Conservation (phyloP, 2,888 invertebrate genomes). For the Agriopis marginaria region DNA sequence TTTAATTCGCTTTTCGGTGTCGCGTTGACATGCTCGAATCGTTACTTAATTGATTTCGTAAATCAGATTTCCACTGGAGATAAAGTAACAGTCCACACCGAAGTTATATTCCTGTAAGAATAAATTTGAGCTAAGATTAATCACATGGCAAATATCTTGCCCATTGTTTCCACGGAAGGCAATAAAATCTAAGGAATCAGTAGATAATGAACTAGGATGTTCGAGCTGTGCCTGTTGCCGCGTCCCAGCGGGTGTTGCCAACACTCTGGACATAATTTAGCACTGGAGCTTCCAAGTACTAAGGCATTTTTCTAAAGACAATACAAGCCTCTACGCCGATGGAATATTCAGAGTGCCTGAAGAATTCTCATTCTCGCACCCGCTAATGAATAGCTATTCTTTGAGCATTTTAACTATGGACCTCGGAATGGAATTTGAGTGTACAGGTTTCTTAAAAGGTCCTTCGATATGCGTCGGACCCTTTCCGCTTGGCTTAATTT, state of each 20-base stretch:
- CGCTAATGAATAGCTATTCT: conserved; percentile 86
- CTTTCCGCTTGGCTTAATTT: conserved; percentile 84
- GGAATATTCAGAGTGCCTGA: conserved; percentile 83
- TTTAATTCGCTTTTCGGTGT: conserved; percentile 73
- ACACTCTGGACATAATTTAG: conserved; percentile 79
- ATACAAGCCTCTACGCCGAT: conserved; percentile 77
- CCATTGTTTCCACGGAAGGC: conserved; percentile 59
- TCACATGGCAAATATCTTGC: conserved; percentile 52
- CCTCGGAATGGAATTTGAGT: conserved; percentile 82
- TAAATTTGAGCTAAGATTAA: conserved; percentile 53
- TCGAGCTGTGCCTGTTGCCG: conserved; percentile 53
- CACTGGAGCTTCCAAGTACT: conserved; percentile 63
- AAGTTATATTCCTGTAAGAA: conserved; percentile 42
- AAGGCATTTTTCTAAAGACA: conserved; percentile 84
- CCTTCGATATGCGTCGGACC: conserved; percentile 80
- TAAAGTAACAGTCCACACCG: conserved; percentile 37
- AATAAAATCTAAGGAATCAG: conserved; percentile 63
- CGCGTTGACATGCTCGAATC: conserved; percentile 67
- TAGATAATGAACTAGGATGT: conserved; percentile 77
- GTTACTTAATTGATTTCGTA: conserved; percentile 55
- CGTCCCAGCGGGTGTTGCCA: conserved; percentile 63
- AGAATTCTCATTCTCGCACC: conserved; percentile 86
- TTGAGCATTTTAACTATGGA: conserved; percentile 85
- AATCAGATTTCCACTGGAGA: conserved; percentile 45
- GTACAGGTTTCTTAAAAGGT: conserved; percentile 85